Evolutionary conservation across 35 echinoderm and acorn worm species (phyloP).

Genomic region (Apostichopus californicus): DNA sequence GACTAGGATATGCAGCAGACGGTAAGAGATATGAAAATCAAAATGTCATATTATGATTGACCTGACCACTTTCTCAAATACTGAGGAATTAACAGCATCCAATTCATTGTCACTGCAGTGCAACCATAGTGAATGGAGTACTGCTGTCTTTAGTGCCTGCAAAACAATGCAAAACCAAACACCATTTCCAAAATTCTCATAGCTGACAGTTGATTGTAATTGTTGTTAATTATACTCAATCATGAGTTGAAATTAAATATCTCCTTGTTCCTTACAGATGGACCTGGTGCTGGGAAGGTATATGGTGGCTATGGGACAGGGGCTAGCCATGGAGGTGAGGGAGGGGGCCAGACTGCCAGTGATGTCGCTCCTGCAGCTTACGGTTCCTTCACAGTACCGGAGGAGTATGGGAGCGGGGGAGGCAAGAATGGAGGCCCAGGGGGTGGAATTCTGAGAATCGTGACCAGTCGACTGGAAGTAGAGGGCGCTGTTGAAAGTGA

Average conservation of each 20-base stretch:
- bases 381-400: conserved; percentile 77
- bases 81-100: too few relatives aligned
- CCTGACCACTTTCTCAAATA: too few relatives aligned
- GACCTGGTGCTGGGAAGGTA: conserved; percentile 65
- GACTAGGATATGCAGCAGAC: conserved; percentile 46
- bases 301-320: conserved; percentile 69
- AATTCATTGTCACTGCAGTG: not conserved
- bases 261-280: conserved; percentile 35
- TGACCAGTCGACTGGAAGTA: conserved; percentile 56
- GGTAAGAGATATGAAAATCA: conserved; percentile 42
- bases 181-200: too few relatives aligned
- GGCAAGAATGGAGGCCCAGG: conserved; percentile 53
- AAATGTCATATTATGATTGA: not conserved
- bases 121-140: not conserved
- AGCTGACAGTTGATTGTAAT: too few relatives aligned
- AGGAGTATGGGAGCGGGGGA: conserved; percentile 74
- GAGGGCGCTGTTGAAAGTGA: conserved; percentile 70
- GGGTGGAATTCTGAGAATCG: conserved; percentile 69
- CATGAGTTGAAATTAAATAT: too few relatives aligned
- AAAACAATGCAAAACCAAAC: too few relatives aligned
- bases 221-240: too few relatives aligned
- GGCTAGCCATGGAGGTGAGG: conserved; percentile 80
- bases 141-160: not conserved
- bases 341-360: conserved; percentile 44
- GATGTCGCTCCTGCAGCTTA: conserved; percentile 65